Evolutionary conservation across 2,888 invertebrate genomes (phyloP).

Genomic region (Pycnomerus fuliginosus): DNA sequence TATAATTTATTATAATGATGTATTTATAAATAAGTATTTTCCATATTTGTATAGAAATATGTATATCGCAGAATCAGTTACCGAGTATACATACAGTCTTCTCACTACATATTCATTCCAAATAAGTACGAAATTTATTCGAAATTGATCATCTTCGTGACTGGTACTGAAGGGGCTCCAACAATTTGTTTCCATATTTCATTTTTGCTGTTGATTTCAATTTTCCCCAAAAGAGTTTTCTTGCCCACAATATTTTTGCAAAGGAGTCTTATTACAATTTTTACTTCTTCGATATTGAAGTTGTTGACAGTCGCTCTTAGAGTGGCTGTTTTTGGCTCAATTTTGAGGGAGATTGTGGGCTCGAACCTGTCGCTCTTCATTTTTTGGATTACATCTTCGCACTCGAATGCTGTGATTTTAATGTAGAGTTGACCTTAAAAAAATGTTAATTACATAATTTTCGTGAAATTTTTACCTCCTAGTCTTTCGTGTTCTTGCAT

Average conservation of each 20-base stretch:
- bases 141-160: constrained; percentile 62
- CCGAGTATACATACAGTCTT: constrained; percentile 15
- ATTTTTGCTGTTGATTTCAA: constrained; percentile 64
- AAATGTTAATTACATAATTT: constrained; percentile 6
- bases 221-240: constrained; percentile 67
- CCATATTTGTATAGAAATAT: too few species aligned
- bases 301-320: constrained; percentile 64
- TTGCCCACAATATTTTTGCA: constrained; percentile 68
- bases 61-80: too few species aligned
- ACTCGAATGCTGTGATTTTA: constrained; percentile 72
- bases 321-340: constrained; percentile 66
- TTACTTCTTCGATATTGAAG: constrained; percentile 63
- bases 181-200: constrained; percentile 66
- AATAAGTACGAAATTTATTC: constrained; percentile 45
- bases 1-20: too few species aligned
- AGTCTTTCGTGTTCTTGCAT: constrained; percentile 70
- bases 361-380: constrained; percentile 74
- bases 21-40: too few species aligned
- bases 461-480: constrained; percentile 56
- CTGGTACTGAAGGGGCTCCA: constrained; percentile 57
- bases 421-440: constrained; percentile 69
- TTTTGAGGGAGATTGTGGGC: constrained; percentile 75
- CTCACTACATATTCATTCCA: not conserved
- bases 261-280: constrained; percentile 65
- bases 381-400: constrained; percentile 55